Conservation (phyloP, 2,113 vertebrate species). For the Muscicapa adusta region DNA sequence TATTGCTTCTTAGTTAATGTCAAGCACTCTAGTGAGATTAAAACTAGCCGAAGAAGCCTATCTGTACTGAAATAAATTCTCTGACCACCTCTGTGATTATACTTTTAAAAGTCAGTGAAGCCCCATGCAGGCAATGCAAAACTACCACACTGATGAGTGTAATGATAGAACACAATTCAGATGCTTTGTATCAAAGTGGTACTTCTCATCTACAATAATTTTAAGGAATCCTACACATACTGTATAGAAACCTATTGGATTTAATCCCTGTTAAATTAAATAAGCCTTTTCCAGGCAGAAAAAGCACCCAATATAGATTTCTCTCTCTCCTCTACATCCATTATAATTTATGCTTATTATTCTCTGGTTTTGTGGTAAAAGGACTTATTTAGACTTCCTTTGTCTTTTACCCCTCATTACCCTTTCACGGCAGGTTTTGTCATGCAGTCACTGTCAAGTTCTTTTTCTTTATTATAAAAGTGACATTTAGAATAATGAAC, state of each 20-base stretch:
- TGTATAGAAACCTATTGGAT: background rate
- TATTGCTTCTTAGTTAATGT: background rate
- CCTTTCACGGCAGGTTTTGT: conserved; percentile 27
- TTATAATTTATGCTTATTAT: background rate
- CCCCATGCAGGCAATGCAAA: background rate
- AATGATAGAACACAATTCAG: background rate
- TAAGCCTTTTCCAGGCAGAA: background rate
- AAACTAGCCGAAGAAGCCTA: background rate
- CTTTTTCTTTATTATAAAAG: background rate
- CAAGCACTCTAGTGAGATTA: background rate
- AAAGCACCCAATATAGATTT: background rate
- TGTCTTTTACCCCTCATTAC: background rate
- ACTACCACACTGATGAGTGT: background rate
- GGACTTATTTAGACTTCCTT: conserved; percentile 21
- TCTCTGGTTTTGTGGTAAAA: background rate
- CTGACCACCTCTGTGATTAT: background rate
- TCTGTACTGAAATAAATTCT: background rate
- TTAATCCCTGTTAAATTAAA: background rate
- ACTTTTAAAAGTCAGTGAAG: background rate
- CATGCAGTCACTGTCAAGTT: background rate
- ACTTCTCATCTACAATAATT: background rate
- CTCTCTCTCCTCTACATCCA: background rate
- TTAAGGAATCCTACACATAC: background rate
- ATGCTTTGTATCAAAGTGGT: accelerated
- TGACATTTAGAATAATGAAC: conserved; percentile 41